Percentiles rank a stretch among this genome's conserved stretches.
These are phyloP conservation scores for Canis aureus DNA, from an alignment of 2,113 vertebrate species.

Conservation along the genomic window DNA sequence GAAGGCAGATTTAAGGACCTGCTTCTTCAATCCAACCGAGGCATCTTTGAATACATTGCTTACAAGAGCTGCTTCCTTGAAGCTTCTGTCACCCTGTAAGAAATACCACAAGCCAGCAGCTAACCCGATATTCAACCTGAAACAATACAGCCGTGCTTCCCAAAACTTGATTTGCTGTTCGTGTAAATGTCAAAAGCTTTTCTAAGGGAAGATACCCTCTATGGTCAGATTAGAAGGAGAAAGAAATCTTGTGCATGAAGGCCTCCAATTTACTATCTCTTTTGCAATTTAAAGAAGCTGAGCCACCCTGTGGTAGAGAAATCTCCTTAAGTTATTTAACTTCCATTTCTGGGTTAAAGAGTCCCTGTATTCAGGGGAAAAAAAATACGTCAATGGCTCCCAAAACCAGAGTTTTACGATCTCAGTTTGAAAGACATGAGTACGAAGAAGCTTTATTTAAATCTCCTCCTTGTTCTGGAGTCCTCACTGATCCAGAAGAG, in stretches of 20 bases:
- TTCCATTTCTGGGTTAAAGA: neutral
- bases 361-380: neutral
- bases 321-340: neutral
- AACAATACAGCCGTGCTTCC: neutral
- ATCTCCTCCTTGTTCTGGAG: no score
- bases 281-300: neutral
- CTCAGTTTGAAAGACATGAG: neutral
- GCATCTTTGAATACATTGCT: neutral
- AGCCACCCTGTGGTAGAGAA: neutral
- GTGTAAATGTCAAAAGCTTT: neutral
- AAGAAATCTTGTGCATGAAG: neutral
- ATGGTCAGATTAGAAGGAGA: no score
- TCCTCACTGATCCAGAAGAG: no score
- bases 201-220: accelerated
- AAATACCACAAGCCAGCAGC: accelerated
- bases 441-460: neutral
- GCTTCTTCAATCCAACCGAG: neutral
- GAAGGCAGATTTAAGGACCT: no score
- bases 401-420: neutral
- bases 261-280: no score
- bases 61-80: neutral
- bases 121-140: accelerated
- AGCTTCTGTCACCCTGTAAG: neutral
- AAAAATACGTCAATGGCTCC: no score
- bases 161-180: accelerated